Conservation (phyloP, 2,888 invertebrate genomes). For the Caradrina kadenii region DNA sequence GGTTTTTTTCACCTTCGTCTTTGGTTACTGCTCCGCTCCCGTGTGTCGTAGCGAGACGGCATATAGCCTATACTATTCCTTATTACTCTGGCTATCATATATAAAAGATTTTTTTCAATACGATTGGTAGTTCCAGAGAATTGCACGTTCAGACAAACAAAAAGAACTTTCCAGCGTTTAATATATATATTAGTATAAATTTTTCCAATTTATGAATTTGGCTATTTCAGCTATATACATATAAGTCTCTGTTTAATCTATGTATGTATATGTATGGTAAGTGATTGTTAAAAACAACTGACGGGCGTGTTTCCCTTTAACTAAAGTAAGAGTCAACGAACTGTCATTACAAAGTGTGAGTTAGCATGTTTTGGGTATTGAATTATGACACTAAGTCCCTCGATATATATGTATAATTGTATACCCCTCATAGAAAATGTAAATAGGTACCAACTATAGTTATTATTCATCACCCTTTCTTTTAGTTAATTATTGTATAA, state of each 20-base stretch:
- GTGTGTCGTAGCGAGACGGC: too few species aligned
- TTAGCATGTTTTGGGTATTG: slow-evolving; percentile 55
- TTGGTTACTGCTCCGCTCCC: too few species aligned
- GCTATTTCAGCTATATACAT: background rate
- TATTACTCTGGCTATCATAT: too few species aligned
- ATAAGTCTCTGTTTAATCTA: background rate
- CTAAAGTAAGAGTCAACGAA: slow-evolving; percentile 24
- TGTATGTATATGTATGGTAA: background rate
- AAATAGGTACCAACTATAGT: slow-evolving; percentile 6
- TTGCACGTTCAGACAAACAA: too few species aligned
- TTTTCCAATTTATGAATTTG: slow-evolving; percentile 19
- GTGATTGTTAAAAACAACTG: slow-evolving; percentile 14
- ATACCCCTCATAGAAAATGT: slow-evolving; percentile 19
- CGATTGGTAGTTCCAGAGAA: too few species aligned
- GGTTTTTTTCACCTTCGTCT: too few species aligned
- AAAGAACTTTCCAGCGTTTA: too few species aligned
- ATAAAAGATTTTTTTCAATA: too few species aligned
- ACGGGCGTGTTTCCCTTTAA: slow-evolving; percentile 10
- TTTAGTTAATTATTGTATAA: slow-evolving; percentile 42
- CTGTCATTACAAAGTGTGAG: slow-evolving; percentile 62
- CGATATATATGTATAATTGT: slow-evolving; percentile 9
- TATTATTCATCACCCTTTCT: slow-evolving; percentile 18
- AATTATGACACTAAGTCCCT: slow-evolving; percentile 25
- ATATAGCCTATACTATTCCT: too few species aligned
- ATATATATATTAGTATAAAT: slow-evolving; percentile 1